Evolutionary conservation across 1,140 invertebrate genomes (phyloP).

Genomic region (Penaeus indicus): DNA sequence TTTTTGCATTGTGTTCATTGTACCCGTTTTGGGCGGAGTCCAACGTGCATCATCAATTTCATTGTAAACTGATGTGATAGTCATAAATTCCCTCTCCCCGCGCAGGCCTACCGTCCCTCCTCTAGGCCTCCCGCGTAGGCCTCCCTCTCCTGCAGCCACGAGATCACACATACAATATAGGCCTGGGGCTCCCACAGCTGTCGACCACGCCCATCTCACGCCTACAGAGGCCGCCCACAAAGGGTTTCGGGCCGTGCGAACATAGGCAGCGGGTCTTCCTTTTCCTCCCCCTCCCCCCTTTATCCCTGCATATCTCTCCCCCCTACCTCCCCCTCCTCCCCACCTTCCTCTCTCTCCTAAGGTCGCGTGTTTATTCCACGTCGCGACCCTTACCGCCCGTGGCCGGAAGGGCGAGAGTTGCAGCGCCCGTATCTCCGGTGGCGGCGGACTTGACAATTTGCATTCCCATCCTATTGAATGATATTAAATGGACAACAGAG

Average conservation of each 20-base stretch:
- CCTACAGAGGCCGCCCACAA: constrained; percentile 38
- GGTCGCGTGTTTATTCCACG: background rate
- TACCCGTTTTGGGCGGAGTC: too few species aligned
- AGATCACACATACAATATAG: constrained; percentile 8
- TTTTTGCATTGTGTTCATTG: too few species aligned
- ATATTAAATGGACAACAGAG: constrained; percentile 33
- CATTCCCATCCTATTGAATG: constrained; percentile 40
- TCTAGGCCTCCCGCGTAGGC: background rate
- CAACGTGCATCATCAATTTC: too few species aligned
- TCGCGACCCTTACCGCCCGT: background rate
- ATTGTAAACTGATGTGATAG: too few species aligned
- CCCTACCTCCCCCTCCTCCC: too few species aligned
- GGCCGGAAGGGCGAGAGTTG: too few species aligned
- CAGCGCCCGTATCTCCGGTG: too few species aligned
- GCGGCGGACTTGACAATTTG: background rate
- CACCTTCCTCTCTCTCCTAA: background rate
- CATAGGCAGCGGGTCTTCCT: background rate
- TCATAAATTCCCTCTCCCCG: background rate
- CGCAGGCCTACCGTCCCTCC: background rate
- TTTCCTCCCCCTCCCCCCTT: too few species aligned
- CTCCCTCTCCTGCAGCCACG: background rate
- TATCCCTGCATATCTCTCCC: too few species aligned
- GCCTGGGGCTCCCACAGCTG: constrained; percentile 36
- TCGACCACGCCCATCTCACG: constrained; percentile 38
- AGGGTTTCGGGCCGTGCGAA: constrained; percentile 4